A percentile compares a stretch with the other conserved stretches of the same genome.
These are phyloP conservation scores for Meganola albula DNA, from an alignment of 2,888 invertebrate genomes.

Conservation along the genomic window DNA sequence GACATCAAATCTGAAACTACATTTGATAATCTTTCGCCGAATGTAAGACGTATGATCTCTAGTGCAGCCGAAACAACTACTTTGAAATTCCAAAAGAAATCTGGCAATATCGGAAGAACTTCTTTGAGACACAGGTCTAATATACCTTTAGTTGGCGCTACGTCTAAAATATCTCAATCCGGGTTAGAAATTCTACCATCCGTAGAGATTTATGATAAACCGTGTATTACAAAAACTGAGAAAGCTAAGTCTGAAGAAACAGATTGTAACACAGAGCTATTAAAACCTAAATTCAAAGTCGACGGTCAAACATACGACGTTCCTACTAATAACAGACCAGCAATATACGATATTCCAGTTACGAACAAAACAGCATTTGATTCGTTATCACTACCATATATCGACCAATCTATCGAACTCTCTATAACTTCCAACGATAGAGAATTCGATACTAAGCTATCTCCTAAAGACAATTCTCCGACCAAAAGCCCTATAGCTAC, in stretches of 20 bases:
- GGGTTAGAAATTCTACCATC: slow-evolving; percentile 66
- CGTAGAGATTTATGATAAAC: slow-evolving; percentile 69
- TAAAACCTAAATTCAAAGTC: slow-evolving; percentile 58
- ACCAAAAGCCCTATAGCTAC: slow-evolving; percentile 43
- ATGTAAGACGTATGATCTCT: slow-evolving; percentile 79
- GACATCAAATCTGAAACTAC: slow-evolving; percentile 51
- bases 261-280: slow-evolving; percentile 30
- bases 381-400: slow-evolving; percentile 64
- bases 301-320: slow-evolving; percentile 65
- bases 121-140: slow-evolving; percentile 61
- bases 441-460: slow-evolving; percentile 68
- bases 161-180: slow-evolving; percentile 72
- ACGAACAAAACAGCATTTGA: slow-evolving; percentile 66
- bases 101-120: slow-evolving; percentile 44
- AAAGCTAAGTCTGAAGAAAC: slow-evolving; percentile 38
- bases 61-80: slow-evolving; percentile 68
- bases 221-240: slow-evolving; percentile 42
- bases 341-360: slow-evolving; percentile 67
- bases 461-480: slow-evolving; percentile 61
- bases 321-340: slow-evolving; percentile 63
- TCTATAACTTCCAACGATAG: slow-evolving; percentile 71
- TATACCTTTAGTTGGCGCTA: slow-evolving; percentile 70
- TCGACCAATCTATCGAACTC: slow-evolving; percentile 70
- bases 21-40: slow-evolving; percentile 78
- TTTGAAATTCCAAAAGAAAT: slow-evolving; percentile 65